Conservation (phyloP, 2,797 vertebrate species). For the Poecilia wingei region DNA sequence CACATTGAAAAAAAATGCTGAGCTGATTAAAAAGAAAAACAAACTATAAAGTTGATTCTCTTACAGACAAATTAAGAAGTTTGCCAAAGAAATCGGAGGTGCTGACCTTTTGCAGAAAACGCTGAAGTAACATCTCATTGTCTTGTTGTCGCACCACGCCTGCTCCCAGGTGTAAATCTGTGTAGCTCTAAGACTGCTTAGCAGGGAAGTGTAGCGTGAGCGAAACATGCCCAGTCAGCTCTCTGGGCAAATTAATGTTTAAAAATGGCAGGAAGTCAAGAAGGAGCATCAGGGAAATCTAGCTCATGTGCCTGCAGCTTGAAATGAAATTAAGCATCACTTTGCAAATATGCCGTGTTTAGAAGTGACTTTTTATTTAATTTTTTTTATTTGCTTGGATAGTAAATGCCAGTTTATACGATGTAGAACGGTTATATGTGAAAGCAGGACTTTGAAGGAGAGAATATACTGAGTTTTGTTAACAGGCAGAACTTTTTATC, state of each 20-base stretch:
- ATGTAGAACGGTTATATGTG: neutral
- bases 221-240: conserved; percentile 33
- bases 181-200: conserved; percentile 35
- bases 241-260: conserved; percentile 44
- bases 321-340: conserved; percentile 13
- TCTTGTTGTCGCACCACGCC: conserved; percentile 15
- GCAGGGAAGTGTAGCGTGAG: conserved; percentile 17
- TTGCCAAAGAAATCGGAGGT: conserved; percentile 26
- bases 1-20: conserved; percentile 22
- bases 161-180: conserved; percentile 44
- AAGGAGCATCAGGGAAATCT: conserved; percentile 21
- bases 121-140: conserved; percentile 34
- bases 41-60: conserved; percentile 11
- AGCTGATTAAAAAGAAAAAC: conserved; percentile 6
- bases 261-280: conserved; percentile 38
- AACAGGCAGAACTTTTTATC: neutral
- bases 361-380: neutral
- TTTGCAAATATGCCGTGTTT: neutral
- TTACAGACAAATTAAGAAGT: conserved; percentile 29
- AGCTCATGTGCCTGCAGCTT: conserved; percentile 8
- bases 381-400: neutral
- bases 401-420: neutral
- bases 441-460: neutral
- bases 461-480: neutral
- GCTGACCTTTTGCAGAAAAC: conserved; percentile 51